Base-by-base conservation (phyloP, 2,888 invertebrate genomes). In the Agriopis marginaria region DNA sequence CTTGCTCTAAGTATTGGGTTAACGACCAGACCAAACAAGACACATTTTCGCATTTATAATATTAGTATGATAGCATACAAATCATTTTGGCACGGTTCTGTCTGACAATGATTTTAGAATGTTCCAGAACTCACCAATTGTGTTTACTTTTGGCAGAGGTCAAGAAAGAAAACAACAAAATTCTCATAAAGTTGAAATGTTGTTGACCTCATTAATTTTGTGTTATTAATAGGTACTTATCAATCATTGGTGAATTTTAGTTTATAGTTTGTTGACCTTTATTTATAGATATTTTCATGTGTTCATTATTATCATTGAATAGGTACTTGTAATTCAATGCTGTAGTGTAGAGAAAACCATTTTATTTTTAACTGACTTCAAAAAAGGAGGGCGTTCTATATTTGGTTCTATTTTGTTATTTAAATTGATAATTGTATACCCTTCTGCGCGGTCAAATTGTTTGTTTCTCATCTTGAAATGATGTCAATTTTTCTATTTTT, bases 171-270 rank as follows among this genome's bases (percentile, higher is more conserved):
- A 55, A 42, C 50, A 61, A 45, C 32, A 32, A 32, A 32, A 32
- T 32, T 32, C 51, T 65, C 51, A 23, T 63, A 60, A 63, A 66
- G 9, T 53, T 54, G n/a, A 62, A 67, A 64, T 63, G 59, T 60
- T 60, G 40, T 63, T 68, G 69, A 51, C 62, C 56, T 65, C 61
- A 17, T 55, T 39, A 3, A n/a, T 59, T 51, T 58, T n/a, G 11
- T 51, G 7, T 59, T 54, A 59, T 53, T 51, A 32, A 3, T 58
- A 12, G 14, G 10, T 40, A n/a, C 14, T 55, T 55, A 55, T 55
- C 55, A 42, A 14, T 39, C 32, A 56, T 58, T 58, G 39, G 50
- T 56, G 56, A 50, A 55, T 51, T 63, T 44, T n/a, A n/a, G n/a
- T n/a, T n/a, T 32, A 51, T 14, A 51, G 62, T 63, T 62, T 63